Percentiles rank a stretch among this genome's conserved stretches.
These are phyloP conservation scores for Aproaerema taeniolella DNA, from an alignment of 2,888 invertebrate genomes.

Conservation along the genomic window DNA sequence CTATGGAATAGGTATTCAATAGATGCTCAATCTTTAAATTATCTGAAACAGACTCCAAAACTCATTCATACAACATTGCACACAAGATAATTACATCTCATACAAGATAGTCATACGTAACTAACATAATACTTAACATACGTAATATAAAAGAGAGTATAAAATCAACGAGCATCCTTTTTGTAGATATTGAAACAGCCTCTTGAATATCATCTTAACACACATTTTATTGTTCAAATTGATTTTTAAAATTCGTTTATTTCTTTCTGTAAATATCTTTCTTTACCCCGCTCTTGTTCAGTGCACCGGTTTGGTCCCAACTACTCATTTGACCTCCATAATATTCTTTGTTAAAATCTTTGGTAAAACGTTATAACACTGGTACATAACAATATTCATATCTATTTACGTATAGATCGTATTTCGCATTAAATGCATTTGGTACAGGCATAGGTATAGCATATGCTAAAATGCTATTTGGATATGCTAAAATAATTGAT, in stretches of 20 bases:
- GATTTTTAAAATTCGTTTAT: conserved; percentile 28
- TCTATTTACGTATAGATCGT: conserved; percentile 59
- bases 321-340: conserved; percentile 24
- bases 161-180: conserved; percentile 33
- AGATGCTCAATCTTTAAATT: no score
- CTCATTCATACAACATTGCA: not conserved
- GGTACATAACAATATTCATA: conserved; percentile 24
- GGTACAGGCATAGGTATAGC: no score
- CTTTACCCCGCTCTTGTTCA: conserved; percentile 45
- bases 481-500: conserved; percentile 71
- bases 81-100: no score
- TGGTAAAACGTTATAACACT: conserved; percentile 35
- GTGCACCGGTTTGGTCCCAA: conserved; percentile 75
- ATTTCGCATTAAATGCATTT: conserved; percentile 61
- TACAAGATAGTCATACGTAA: not conserved
- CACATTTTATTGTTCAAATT: conserved; percentile 26
- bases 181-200: conserved; percentile 52
- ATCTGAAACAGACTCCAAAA: no score
- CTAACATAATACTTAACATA: no score
- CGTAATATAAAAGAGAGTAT: conserved; percentile 20
- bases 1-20: no score
- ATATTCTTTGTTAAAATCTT: conserved; percentile 17
- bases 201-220: conserved; percentile 10
- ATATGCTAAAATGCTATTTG: conserved; percentile 43
- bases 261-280: conserved; percentile 36